Evolutionary conservation across 2,888 invertebrate species (phyloP).

Genomic region (Apamea monoglypha): DNA sequence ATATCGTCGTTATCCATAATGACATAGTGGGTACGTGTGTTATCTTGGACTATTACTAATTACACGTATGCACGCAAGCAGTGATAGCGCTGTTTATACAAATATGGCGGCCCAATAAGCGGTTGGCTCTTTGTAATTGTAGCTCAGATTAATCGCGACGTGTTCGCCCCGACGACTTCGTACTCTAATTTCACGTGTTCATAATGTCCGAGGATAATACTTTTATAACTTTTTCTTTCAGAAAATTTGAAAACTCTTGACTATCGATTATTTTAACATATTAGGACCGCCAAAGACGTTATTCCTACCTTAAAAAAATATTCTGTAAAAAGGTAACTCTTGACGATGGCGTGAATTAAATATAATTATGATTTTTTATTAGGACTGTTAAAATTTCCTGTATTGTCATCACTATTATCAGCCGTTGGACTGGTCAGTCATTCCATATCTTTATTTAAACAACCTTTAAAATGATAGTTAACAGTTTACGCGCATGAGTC

Average conservation of each 20-base stretch:
- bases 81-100: conserved; percentile 79
- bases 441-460: conserved; percentile 48
- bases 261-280: not conserved
- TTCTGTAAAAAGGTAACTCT: not conserved
- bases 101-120: conserved; percentile 74
- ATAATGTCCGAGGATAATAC: conserved; percentile 19
- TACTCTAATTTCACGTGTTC: conserved; percentile 72
- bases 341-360: not conserved
- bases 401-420: conserved; percentile 30
- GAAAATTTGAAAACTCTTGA: not conserved
- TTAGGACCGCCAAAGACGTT: not conserved
- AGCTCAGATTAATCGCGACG: conserved; percentile 69
- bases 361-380: not conserved
- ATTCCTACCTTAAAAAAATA: not conserved
- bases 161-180: conserved; percentile 67
- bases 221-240: conserved; percentile 16
- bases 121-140: conserved; percentile 77
- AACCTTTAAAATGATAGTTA: conserved; percentile 46
- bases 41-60: conserved; percentile 84
- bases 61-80: conserved; percentile 84
- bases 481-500: conserved; percentile 45
- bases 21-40: conserved; percentile 78
- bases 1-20: conserved; percentile 82
- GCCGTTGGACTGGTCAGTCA: conserved; percentile 32
- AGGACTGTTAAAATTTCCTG: not conserved